phyloP scores from a whole-genome alignment of 2,888 invertebrate species.

The Flabesymbios commensalis region DNA sequence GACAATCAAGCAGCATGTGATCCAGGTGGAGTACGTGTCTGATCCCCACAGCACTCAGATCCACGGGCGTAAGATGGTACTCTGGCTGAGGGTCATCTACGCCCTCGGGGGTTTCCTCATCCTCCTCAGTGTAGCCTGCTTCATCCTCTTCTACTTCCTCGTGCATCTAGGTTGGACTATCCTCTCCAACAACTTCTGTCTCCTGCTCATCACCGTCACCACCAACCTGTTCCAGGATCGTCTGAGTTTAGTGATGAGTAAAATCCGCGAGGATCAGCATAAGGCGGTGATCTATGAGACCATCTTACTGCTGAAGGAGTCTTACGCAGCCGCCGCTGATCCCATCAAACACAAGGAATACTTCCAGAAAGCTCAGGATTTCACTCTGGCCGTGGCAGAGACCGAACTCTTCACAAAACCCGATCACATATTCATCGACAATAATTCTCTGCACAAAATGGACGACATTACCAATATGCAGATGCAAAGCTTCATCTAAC shows the following conservation, averaged over 20 bases:
- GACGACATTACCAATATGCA: no score
- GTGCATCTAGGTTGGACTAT: conserved; percentile 18
- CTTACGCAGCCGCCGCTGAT: not conserved
- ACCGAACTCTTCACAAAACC: no score
- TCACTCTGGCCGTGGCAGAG: no score
- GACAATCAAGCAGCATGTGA: not conserved
- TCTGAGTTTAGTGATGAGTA: not conserved
- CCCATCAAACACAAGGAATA: no score
- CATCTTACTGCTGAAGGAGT: conserved; percentile 12
- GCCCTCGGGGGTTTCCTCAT: not conserved
- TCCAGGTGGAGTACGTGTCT: conserved; percentile 1
- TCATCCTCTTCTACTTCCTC: conserved; percentile 3
- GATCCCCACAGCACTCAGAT: not conserved
- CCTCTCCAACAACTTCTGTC: conserved; percentile 15
- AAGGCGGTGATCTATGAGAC: conserved; percentile 16
- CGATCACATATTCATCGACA: no score
- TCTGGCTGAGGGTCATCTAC: not conserved
- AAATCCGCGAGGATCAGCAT: conserved; percentile 13
- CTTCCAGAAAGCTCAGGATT: no score
- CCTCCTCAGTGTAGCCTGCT: not conserved
- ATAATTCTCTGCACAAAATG: no score
- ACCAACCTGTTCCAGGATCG: not conserved
- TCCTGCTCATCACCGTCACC: conserved; percentile 1
- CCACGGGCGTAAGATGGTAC: not conserved
- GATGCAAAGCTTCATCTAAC: no score